phyloP scores from a whole-genome alignment of 2,888 invertebrate genomes.

The Sminthurinus aureus region DNA sequence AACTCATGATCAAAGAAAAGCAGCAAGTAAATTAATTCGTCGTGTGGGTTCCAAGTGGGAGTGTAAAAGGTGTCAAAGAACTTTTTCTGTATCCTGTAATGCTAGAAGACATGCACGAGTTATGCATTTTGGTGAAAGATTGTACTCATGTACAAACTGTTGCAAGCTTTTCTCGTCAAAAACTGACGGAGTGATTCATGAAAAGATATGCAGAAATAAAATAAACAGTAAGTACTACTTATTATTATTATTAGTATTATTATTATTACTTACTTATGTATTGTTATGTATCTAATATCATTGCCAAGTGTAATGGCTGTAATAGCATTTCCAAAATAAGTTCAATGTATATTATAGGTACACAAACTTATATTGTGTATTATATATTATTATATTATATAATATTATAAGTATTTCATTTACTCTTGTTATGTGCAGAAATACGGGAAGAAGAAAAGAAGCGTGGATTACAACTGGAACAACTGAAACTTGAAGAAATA shows the following conservation, averaged over 20 bases:
- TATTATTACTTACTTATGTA: too few species aligned
- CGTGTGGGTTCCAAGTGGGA: background rate
- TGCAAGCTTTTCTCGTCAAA: slow-evolving; percentile 21
- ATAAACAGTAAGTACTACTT: background rate
- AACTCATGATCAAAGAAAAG: slow-evolving; percentile 13
- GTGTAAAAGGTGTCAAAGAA: slow-evolving; percentile 8
- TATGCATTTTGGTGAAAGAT: slow-evolving; percentile 23
- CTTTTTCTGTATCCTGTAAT: slow-evolving; percentile 32
- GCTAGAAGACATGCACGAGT: slow-evolving; percentile 22
- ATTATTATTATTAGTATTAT: too few species aligned
- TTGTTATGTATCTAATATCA: too few species aligned
- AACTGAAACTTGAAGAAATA: background rate
- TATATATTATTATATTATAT: too few species aligned
- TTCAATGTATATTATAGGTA: too few species aligned
- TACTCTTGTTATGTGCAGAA: too few species aligned
- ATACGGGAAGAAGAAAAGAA: too few species aligned
- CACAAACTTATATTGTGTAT: too few species aligned
- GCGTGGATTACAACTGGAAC: too few species aligned
- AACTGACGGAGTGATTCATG: slow-evolving; percentile 27
- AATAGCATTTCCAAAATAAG: too few species aligned
- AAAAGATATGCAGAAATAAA: slow-evolving; percentile 15
- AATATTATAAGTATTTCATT: too few species aligned
- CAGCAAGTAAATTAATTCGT: slow-evolving; percentile 21
- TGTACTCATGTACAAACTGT: background rate
- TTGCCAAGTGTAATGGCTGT: too few species aligned